A percentile compares a stretch with the other conserved stretches of the same genome.
Evolutionary conservation across 2,797 vertebrate genomes (phyloP).

Genomic region (Neoniphon sammara): DNA sequence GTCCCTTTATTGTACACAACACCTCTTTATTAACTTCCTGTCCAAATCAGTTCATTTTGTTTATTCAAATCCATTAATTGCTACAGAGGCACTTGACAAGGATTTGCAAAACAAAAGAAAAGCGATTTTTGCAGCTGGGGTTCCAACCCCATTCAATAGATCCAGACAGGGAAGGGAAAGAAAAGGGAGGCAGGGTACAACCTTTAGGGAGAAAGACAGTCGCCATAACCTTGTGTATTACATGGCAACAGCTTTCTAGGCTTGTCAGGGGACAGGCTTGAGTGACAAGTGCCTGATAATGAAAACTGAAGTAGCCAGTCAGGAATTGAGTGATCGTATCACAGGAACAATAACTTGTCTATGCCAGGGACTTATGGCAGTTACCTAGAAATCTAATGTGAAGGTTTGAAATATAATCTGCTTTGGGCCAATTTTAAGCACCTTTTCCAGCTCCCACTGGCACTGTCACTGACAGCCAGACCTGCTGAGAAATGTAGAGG

Average conservation of each 20-base stretch:
- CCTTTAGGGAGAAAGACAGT: conserved; percentile 41
- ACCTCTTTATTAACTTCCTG: conserved; percentile 82
- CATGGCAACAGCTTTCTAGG: conserved; percentile 54
- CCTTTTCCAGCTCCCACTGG: background rate
- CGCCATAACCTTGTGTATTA: conserved; percentile 47
- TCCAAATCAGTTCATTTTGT: conserved; percentile 71
- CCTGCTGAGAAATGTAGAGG: conserved; percentile 45
- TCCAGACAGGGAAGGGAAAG: conserved; percentile 47
- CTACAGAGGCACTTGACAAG: conserved; percentile 86
- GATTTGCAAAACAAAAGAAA: conserved; percentile 66
- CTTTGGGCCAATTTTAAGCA: background rate
- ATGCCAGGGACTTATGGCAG: background rate
- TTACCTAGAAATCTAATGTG: background rate
- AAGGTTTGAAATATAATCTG: conserved; percentile 2
- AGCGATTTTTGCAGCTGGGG: conserved; percentile 56
- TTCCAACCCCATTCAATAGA: conserved; percentile 53
- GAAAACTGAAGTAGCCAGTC: conserved; percentile 19
- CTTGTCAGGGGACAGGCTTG: conserved; percentile 53
- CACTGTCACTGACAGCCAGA: conserved; percentile 72
- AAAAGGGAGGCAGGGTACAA: conserved; percentile 40
- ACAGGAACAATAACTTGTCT: conserved; percentile 10
- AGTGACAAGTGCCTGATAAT: conserved; percentile 59
- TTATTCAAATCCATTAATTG: conserved; percentile 80
- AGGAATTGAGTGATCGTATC: background rate
- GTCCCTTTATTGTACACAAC: conserved; percentile 84